Evolutionary conservation across 2,888 invertebrate species (phyloP).

Genomic region (Dusona sp.): DNA sequence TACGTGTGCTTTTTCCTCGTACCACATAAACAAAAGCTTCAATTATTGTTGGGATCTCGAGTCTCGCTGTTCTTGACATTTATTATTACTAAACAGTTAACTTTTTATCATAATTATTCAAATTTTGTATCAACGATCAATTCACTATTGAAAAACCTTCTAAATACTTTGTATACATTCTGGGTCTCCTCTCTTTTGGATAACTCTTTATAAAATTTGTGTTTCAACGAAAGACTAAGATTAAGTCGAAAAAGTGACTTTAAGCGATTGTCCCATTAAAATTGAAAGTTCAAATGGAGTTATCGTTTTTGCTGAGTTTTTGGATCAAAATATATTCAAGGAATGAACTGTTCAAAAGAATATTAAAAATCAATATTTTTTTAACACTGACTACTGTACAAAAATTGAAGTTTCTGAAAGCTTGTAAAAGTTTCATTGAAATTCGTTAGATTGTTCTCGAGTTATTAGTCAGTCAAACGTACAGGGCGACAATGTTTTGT

Average conservation of each 20-base stretch:
- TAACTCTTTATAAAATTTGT: neutral
- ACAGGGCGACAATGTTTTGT: neutral
- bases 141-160: neutral
- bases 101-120: neutral
- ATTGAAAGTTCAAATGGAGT: neutral
- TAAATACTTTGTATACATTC: neutral
- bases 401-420: neutral
- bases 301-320: neutral
- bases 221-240: neutral
- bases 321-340: neutral
- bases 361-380: neutral
- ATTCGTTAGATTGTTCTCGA: neutral
- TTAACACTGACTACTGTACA: neutral
- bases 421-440: neutral
- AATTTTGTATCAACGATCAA: neutral
- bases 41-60: constrained; percentile 9
- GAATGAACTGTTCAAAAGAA: neutral
- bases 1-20: neutral
- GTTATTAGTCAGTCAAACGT: neutral
- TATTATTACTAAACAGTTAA: neutral
- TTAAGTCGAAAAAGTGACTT: neutral
- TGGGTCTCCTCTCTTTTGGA: neutral
- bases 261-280: neutral
- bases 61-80: neutral
- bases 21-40: constrained; percentile 8